phyloP scores from a whole-genome alignment of 2,888 invertebrate species.

The Cyaniris semiargus region DNA sequence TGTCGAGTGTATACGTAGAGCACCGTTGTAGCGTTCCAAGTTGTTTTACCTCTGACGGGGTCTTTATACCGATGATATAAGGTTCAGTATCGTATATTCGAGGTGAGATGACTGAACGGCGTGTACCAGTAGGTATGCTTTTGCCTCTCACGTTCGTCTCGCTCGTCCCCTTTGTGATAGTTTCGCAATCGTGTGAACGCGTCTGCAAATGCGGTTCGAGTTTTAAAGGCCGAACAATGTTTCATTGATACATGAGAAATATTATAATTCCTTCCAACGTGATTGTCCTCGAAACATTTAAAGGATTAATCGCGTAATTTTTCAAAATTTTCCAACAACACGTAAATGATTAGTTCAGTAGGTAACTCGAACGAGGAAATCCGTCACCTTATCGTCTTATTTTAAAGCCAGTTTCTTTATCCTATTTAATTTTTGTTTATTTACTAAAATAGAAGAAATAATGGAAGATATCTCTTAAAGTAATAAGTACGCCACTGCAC shows the following conservation, averaged over 20 bases:
- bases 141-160: background rate
- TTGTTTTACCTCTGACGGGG: background rate
- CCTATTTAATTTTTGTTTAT: background rate
- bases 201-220: constrained; percentile 6
- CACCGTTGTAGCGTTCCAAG: background rate
- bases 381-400: background rate
- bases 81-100: background rate
- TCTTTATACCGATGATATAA: background rate
- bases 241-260: constrained; percentile 11
- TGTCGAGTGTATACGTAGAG: background rate
- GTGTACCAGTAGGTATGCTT: constrained; percentile 38
- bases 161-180: constrained; percentile 27
- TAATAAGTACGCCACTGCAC: too few species aligned
- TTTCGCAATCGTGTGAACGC: constrained; percentile 25
- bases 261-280: constrained; percentile 7
- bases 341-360: background rate
- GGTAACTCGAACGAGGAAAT: background rate
- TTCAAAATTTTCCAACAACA: background rate
- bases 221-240: constrained; percentile 20
- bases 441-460: too few species aligned
- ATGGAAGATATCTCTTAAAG: too few species aligned
- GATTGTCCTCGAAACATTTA: background rate
- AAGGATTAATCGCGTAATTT: background rate
- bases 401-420: background rate
- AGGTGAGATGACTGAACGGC: background rate